Evolutionary conservation across 1,140 invertebrate species (phyloP), one percentile per base, ranked within the genome.

Genomic region (Drosophila mayri): DNA sequence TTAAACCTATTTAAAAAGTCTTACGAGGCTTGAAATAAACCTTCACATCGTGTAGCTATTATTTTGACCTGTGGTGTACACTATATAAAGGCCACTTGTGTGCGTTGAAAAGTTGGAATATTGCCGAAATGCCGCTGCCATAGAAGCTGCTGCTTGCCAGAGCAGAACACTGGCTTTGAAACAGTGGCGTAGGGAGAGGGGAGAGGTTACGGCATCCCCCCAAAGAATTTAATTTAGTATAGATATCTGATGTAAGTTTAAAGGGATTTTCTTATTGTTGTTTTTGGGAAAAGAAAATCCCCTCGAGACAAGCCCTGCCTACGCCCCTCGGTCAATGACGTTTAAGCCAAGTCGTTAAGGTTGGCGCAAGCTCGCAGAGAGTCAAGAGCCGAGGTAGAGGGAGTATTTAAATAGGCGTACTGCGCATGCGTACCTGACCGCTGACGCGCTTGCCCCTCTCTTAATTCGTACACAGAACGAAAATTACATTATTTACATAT

Each of bases 71-170:
- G 25, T 25, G 5, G 25, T 25, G 25, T 25, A 60, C 22, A 25
- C 35, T 54, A 43, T 60, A 60, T 50, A 35, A 40, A 55, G 37
- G 40, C 7, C 32, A 62, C 20, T 65, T 60, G 57, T 65, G 63
- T 40, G 57, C 58, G 44, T 62, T 41, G 22, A 60, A 32, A 60
- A 65, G 57, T 44, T 65, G 63, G 63, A 65, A 65, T 62, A 41
- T 43, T 44, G 63, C 40, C 57, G 63, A 44, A 65, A 65, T 30
- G 30, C 30, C 40, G 28, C 41, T 30, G 28, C 55, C 62, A 41
- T 61, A 61, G 63, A 65, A 65, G 57, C 55, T 64, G 37, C 20
- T 61, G 62, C 59, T 35, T 61, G 58, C 62, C 62, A 62, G 62
- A 61, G 62, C 55, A 25, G 57, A 64, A 37, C 62, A 64, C 38